Conservation (phyloP, 2,888 invertebrate species). For the Drosophila cracens region DNA sequence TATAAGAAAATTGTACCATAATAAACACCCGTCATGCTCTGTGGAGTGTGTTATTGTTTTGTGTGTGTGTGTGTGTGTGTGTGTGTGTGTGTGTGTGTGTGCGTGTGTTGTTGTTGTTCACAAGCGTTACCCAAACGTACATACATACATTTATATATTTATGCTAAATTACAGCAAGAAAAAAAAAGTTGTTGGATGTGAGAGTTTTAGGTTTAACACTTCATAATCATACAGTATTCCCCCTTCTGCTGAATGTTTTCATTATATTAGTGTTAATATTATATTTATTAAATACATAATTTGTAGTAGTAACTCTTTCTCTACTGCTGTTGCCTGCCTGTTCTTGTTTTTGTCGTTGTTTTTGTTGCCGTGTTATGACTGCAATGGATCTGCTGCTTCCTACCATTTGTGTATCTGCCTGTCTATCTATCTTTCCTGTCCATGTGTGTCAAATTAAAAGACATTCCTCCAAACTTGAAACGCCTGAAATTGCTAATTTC, state of each 20-base stretch:
- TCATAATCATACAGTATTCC: constrained; percentile 46
- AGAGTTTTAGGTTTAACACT: constrained; percentile 36
- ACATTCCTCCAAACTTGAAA: not conserved
- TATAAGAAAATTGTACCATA: constrained; percentile 37
- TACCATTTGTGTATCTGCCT: not conserved
- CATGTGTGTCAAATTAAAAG: constrained; percentile 3
- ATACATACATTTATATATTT: constrained; percentile 11
- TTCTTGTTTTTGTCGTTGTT: not conserved
- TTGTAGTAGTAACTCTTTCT: constrained; percentile 57
- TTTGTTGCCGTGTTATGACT: not conserved
- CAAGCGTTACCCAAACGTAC: constrained; percentile 41
- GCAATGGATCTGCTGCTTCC: not conserved
- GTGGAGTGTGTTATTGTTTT: constrained; percentile 11
- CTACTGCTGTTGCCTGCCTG: constrained; percentile 39
- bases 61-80: constrained; percentile 19
- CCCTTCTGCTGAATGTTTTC: not conserved
- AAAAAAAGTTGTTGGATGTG: constrained; percentile 48
- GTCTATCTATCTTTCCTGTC: not conserved
- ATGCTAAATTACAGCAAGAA: constrained; percentile 62
- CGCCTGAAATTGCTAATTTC: not conserved
- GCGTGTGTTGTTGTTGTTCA: constrained; percentile 27
- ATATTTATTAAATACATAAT: constrained; percentile 62
- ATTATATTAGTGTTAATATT: constrained; percentile 42
- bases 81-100: constrained; percentile 9
- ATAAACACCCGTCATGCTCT: constrained; percentile 28